Evolutionary conservation across 2,113 vertebrate species (phyloP).

Genomic region (Ptyas mucosa): DNA sequence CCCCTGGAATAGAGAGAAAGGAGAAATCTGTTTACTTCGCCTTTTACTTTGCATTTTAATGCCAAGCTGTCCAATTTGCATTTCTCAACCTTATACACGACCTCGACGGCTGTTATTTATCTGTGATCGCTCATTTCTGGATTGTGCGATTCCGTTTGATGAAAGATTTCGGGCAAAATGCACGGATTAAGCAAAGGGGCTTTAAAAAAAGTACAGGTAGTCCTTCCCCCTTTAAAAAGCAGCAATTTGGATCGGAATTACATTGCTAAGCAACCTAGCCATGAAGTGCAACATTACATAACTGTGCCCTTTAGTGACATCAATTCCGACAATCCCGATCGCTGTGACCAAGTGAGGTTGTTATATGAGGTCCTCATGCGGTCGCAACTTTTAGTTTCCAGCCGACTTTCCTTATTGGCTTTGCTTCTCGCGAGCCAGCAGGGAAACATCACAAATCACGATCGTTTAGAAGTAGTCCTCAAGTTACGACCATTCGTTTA

Average conservation of each 20-base stretch:
- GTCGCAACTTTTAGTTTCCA: neutral
- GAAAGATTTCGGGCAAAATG: neutral
- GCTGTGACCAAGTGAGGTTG: neutral
- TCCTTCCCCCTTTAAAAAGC: neutral
- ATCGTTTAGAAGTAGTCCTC: neutral
- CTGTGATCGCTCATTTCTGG: neutral
- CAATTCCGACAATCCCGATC: neutral
- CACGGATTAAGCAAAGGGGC: neutral
- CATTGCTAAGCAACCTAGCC: neutral
- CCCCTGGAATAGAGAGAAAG: neutral
- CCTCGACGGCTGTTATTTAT: neutral
- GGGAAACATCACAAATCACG: neutral
- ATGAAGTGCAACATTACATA: neutral
- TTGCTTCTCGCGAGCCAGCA: neutral
- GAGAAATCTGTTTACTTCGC: neutral
- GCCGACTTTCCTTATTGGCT: neutral
- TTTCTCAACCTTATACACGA: neutral
- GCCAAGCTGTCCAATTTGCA: neutral
- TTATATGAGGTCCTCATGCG: neutral
- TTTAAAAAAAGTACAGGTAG: neutral
- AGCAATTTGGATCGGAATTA: neutral
- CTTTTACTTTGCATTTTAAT: neutral
- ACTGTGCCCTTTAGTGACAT: neutral
- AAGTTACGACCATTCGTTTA: too few relatives aligned
- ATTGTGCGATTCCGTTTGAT: neutral